Percentiles rank a stretch among this genome's conserved stretches.
Conservation (phyloP, 2,888 invertebrate genomes). For the Synergus umbraculus region DNA sequence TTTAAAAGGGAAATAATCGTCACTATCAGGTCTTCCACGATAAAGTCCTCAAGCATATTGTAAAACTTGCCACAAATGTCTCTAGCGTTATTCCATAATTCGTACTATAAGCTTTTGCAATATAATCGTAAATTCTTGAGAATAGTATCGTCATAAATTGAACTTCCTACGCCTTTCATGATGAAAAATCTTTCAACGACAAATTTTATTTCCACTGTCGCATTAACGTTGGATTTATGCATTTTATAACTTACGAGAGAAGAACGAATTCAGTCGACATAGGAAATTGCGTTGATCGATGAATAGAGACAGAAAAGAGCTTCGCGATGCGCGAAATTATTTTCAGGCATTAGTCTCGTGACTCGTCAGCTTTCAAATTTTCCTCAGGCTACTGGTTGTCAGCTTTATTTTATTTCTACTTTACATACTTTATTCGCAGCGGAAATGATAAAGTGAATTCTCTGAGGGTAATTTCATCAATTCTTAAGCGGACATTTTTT, state of each 20-base stretch:
- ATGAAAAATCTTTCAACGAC: conserved; percentile 4
- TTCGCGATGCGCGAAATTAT: neutral
- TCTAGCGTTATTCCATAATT: conserved; percentile 30
- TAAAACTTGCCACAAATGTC: conserved; percentile 27
- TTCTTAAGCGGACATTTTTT: neutral
- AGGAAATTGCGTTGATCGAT: neutral
- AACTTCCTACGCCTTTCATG: conserved; percentile 25
- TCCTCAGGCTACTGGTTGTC: neutral
- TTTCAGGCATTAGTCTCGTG: neutral
- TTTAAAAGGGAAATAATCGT: conserved; percentile 20
- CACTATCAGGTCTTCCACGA: neutral
- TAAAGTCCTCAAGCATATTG: conserved; percentile 27
- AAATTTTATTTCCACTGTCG: neutral
- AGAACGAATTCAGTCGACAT: neutral
- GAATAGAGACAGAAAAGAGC: conserved; percentile 1
- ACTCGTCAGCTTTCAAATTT: neutral
- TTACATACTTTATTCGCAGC: neutral
- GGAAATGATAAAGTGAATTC: neutral
- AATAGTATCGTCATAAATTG: conserved; percentile 36
- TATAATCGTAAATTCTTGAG: conserved; percentile 38
- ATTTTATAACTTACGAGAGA: neutral
- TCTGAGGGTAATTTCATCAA: neutral
- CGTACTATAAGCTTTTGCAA: conserved; percentile 15
- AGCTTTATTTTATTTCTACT: neutral
- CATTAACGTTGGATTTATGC: neutral